Percentiles rank a stretch among this genome's conserved stretches.
Conservation (phyloP, 2,113 vertebrate genomes). For the Oxyura jamaicensis region DNA sequence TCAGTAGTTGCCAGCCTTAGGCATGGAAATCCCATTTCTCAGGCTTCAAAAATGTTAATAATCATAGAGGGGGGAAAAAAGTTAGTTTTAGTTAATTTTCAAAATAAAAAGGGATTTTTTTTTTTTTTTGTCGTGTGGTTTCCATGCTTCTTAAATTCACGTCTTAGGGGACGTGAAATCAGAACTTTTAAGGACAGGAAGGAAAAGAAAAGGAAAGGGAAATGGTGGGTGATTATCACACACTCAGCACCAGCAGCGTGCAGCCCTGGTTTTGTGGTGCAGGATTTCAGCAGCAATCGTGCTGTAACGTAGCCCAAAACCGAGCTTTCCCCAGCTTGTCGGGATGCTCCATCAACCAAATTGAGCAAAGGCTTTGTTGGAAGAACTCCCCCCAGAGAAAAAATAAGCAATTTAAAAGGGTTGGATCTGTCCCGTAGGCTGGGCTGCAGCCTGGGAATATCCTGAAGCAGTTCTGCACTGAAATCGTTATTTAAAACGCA, state of each 20-base stretch:
- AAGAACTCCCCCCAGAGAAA: background rate
- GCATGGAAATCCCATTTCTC: background rate
- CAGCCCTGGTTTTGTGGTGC: accelerated
- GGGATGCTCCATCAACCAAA: background rate
- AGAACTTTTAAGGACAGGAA: background rate
- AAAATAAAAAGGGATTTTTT: background rate
- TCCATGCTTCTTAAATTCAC: background rate
- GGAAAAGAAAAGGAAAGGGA: background rate
- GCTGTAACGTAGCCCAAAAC: accelerated
- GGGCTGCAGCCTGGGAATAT: accelerated
- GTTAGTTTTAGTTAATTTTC: background rate
- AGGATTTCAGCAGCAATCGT: accelerated
- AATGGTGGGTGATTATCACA: background rate
- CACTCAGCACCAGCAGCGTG: accelerated
- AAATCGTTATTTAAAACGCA: background rate
- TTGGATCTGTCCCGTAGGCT: background rate
- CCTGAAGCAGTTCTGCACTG: background rate
- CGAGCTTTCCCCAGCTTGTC: background rate
- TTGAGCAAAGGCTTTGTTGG: background rate
- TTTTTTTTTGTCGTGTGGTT: background rate
- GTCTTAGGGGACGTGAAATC: background rate
- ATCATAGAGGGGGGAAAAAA: accelerated
- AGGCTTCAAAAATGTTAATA: background rate
- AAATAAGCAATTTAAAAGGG: accelerated
- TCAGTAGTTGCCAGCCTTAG: accelerated